These are phyloP conservation scores for Ephestia elutella DNA, from an alignment of 1,140 invertebrate genomes.

Conservation along the genomic window DNA sequence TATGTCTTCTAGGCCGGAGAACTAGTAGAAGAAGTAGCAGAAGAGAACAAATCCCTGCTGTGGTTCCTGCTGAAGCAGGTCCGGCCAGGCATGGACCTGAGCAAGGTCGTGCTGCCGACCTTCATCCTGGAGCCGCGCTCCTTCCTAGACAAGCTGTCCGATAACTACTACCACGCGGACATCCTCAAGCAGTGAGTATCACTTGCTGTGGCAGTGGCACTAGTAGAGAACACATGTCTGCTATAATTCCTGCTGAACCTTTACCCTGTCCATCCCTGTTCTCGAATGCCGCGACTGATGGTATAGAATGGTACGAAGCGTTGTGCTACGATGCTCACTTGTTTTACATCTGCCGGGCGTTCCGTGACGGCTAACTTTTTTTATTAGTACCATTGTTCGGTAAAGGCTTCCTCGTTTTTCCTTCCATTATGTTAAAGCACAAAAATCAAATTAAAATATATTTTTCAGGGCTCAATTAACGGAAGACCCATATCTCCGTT, in stretches of 20 bases:
- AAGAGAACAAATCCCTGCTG: slow-evolving; percentile 95
- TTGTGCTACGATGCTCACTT: too few species aligned
- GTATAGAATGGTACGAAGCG: too few species aligned
- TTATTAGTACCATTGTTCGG: too few species aligned
- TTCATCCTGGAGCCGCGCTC: slow-evolving; percentile 94
- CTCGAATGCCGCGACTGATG: too few species aligned
- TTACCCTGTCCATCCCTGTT: too few species aligned
- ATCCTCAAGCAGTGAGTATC: slow-evolving; percentile 86
- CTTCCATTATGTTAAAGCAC: too few species aligned
- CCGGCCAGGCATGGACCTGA: slow-evolving; percentile 96
- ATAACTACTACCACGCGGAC: slow-evolving; percentile 96
- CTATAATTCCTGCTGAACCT: too few species aligned
- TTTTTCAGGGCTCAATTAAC: slow-evolving; percentile 83
- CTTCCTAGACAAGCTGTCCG: slow-evolving; percentile 93
- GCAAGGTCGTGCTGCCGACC: slow-evolving; percentile 93
- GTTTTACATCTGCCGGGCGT: too few species aligned
- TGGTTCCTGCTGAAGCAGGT: slow-evolving; percentile 97
- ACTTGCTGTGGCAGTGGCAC: neutral
- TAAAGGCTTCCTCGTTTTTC: too few species aligned
- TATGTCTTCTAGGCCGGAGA: slow-evolving; percentile 82
- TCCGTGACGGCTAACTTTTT: too few species aligned
- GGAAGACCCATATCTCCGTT: slow-evolving; percentile 92
- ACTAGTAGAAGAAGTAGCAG: slow-evolving; percentile 92
- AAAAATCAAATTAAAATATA: too few species aligned
- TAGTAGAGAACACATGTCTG: too few species aligned